These are phyloP conservation scores for Acanthaster planci DNA, from an alignment of 35 echinoderm and acorn worm genomes.

Conservation along the genomic window DNA sequence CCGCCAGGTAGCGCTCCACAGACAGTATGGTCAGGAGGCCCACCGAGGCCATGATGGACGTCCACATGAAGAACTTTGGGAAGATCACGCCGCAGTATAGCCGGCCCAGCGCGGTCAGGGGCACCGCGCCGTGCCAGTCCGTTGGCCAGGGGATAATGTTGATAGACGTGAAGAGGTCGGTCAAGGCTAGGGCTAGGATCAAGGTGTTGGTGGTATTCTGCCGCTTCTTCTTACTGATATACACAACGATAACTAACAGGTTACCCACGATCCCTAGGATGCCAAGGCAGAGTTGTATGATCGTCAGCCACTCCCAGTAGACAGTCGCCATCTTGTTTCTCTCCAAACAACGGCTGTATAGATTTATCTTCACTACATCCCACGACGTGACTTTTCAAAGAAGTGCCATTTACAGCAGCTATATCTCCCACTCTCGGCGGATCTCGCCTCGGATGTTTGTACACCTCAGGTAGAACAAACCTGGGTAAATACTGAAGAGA, in stretches of 20 bases:
- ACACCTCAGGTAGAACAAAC: no score
- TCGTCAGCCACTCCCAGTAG: conserved; percentile 43
- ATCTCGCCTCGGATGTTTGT: no score
- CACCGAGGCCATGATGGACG: conserved; percentile 47
- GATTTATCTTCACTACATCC: no score
- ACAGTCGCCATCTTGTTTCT: neutral
- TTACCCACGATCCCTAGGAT: conserved; percentile 61
- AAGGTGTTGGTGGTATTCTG: conserved; percentile 53
- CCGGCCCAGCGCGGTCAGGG: conserved; percentile 10
- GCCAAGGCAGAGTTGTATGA: conserved; percentile 31
- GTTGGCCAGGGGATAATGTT: conserved; percentile 49
- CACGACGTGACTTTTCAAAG: no score
- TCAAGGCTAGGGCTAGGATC: conserved; percentile 53
- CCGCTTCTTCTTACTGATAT: conserved; percentile 30
- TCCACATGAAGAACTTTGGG: conserved; percentile 48
- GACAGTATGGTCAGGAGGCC: conserved; percentile 41
- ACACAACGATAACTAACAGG: conserved; percentile 34
- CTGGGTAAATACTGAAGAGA: no score
- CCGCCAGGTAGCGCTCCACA: conserved; percentile 56
- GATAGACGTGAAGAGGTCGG: conserved; percentile 52
- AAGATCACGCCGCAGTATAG: conserved; percentile 58
- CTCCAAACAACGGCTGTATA: neutral
- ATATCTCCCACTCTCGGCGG: no score
- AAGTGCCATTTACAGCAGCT: no score
- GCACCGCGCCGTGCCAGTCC: neutral